Evolutionary conservation across 2,113 vertebrate species (phyloP).

Genomic region (Zosterops hypoxanthus): DNA sequence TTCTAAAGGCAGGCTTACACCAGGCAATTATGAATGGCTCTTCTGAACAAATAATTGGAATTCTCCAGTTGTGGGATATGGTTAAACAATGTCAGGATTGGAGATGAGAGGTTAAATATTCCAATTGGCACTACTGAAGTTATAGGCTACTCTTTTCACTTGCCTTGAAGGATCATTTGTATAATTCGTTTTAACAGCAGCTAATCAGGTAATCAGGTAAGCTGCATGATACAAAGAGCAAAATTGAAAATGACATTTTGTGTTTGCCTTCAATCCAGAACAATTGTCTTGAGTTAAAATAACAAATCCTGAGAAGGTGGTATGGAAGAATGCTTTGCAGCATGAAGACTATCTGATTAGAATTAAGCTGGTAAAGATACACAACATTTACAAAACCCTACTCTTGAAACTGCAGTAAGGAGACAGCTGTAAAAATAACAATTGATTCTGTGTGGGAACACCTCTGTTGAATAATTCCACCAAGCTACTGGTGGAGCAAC

Average conservation of each 20-base stretch:
- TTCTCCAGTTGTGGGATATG: constrained; percentile 81
- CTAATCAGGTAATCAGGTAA: constrained; percentile 70
- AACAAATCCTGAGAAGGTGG: background rate
- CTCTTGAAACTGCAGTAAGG: background rate
- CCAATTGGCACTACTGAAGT: constrained; percentile 70
- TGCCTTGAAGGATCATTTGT: constrained; percentile 42
- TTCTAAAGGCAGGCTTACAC: constrained; percentile 87
- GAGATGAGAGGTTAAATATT: constrained; percentile 80
- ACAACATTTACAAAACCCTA: background rate
- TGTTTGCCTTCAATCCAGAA: background rate
- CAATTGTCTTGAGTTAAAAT: background rate
- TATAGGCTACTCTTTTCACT: constrained; percentile 49
- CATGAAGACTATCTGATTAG: background rate
- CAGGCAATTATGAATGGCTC: constrained; percentile 83
- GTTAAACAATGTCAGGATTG: constrained; percentile 70
- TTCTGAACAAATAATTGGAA: constrained; percentile 93
- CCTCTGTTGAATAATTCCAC: background rate
- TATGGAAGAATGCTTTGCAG: background rate
- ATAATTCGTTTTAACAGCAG: constrained; percentile 49
- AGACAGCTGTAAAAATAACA: background rate
- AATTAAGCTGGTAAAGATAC: background rate
- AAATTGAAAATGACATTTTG: background rate
- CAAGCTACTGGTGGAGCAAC: background rate
- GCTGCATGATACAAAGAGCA: background rate
- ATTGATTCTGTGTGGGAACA: background rate